Conservation (phyloP, 1,140 invertebrate species). For the Tyrophagus putrescentiae region DNA sequence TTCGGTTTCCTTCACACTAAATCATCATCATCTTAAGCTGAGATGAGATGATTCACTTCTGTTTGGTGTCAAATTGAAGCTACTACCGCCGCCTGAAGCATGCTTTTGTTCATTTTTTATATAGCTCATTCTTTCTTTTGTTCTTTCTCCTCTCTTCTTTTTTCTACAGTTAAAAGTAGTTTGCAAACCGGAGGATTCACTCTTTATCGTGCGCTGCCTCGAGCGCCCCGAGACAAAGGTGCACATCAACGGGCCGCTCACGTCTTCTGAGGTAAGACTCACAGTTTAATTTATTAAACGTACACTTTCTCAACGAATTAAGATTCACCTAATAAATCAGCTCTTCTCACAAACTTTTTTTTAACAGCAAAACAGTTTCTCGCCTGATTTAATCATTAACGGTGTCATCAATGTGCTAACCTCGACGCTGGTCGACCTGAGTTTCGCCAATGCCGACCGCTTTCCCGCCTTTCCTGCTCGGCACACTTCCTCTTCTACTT, state of each 20-base stretch:
- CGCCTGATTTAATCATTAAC: slow-evolving; percentile 5
- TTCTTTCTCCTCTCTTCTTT: background rate
- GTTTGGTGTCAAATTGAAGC: too few relatives aligned
- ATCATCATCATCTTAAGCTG: too few relatives aligned
- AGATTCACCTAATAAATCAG: too few relatives aligned
- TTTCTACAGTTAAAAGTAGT: slow-evolving; percentile 6
- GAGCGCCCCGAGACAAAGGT: slow-evolving; percentile 8
- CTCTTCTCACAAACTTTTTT: too few relatives aligned
- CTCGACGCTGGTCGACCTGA: background rate
- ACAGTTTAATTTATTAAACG: too few relatives aligned
- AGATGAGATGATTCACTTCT: too few relatives aligned
- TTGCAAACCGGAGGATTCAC: background rate
- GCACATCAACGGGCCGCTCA: background rate
- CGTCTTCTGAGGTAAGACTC: background rate
- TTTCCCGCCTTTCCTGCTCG: slow-evolving; percentile 1
- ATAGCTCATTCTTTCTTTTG: too few relatives aligned
- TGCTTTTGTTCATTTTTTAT: too few relatives aligned
- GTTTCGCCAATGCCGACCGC: background rate
- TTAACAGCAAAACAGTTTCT: slow-evolving; percentile 5
- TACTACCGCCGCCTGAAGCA: too few relatives aligned
- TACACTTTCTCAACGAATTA: too few relatives aligned
- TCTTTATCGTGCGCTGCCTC: background rate
- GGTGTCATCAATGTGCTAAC: background rate
- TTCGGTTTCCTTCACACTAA: too few relatives aligned
- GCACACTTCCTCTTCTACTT: background rate